Evolutionary conservation across 2,797 vertebrate genomes (phyloP).

Genomic region (Lagorchestes hirsutus): DNA sequence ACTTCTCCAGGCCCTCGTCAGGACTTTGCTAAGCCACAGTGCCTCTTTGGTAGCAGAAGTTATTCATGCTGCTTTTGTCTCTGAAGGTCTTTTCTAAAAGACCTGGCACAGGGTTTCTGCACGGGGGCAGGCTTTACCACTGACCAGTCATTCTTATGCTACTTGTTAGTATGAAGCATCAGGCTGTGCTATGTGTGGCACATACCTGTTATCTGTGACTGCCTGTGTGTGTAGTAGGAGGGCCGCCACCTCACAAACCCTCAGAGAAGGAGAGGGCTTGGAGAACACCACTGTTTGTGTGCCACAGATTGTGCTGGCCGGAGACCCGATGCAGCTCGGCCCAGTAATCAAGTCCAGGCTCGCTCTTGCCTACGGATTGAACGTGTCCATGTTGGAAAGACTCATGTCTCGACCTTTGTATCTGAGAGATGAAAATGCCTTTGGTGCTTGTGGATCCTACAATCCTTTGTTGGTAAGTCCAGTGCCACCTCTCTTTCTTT

Average conservation of each 20-base stretch:
- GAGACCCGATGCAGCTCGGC: conserved; percentile 96
- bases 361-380: conserved; percentile 91
- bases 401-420: conserved; percentile 91
- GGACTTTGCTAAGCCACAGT: background rate
- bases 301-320: conserved; percentile 92
- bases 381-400: conserved; percentile 92
- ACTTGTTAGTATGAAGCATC: background rate
- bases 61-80: background rate
- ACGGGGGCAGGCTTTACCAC: background rate
- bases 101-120: background rate
- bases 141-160: background rate
- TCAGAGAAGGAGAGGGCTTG: background rate
- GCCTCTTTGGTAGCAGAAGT: background rate
- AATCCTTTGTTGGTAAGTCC: conserved; percentile 93
- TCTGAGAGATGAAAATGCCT: conserved; percentile 87
- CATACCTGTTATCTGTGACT: background rate
- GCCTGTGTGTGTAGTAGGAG: background rate
- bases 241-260: background rate
- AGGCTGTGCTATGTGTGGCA: background rate
- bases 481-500: background rate
- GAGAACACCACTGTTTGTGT: background rate
- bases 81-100: background rate
- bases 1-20: background rate
- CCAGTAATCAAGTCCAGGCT: conserved; percentile 93
- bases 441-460: conserved; percentile 88